Base-by-base conservation (phyloP, 2,797 vertebrate species). In the Calcarius lapponicus region DNA sequence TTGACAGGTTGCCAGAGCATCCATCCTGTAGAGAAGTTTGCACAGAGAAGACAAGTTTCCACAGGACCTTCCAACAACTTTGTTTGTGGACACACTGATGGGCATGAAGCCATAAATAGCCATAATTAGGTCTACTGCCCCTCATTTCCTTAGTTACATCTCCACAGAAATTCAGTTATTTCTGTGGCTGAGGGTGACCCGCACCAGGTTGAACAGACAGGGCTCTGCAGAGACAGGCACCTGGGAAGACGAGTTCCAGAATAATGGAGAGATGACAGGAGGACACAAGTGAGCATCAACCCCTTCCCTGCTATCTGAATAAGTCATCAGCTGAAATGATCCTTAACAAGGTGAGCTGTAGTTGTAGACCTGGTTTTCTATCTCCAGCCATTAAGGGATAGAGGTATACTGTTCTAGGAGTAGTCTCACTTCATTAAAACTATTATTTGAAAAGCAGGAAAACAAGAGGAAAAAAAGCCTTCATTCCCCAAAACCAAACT, bases 61-160 rank as follows among this genome's bases (percentile, higher is more conserved):
- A 29, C 4, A 11, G 15, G 28, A 81, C 50, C 20, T 29, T 82
- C 32, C 36, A 42, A 9, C 4, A 7, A 7, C 20, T 73, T 80
- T 1, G 0, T 25, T 42, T 71, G 36, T 56, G 28, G 26, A 26
- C 19, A 42, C 19, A 21, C 4, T 0, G 0, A 56, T 12, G 25
- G 14, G 25, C 56, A 66, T 4, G 24, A 73, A 58, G 17, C 5
- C 51, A 43, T 1, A 2, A 85, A 11, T 0, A 45, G 57, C 8
- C 15, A 21, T 45, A 13, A 32, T 19, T 50, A 67, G 14, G 8
- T 56, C 17, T 47, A 8, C 10, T 50, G 18, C 5, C 43, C 11
- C 36, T 84, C 36, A 40, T 51, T 75, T 69, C 43, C 50, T 47
- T 50, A 16, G 22, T 21, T 60, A 34, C 17, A 21, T 29, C 48